Evolutionary conservation across 2,797 vertebrate genomes (phyloP).

Genomic region (Cygnus olor): DNA sequence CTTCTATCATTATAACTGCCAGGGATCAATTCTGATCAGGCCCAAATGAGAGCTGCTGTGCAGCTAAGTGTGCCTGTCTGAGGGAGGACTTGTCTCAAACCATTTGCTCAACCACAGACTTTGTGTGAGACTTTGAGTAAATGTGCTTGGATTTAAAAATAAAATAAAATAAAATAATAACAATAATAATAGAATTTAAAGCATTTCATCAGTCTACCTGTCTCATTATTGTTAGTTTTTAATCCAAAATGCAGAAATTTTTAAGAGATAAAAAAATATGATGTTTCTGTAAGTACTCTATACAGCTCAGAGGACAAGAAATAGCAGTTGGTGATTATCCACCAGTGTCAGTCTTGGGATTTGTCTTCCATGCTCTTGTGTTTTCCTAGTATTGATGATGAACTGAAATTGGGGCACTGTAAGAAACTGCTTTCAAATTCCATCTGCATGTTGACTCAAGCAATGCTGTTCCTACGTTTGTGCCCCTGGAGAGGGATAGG

Average conservation of each 20-base stretch:
- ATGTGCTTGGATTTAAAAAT: not conserved
- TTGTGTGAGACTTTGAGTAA: not conserved
- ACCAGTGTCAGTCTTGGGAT: not conserved
- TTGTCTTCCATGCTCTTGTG: not conserved
- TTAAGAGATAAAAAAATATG: not conserved
- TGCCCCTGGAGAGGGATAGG: not conserved
- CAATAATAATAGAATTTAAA: not conserved
- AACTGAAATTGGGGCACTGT: not conserved
- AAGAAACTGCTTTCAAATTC: not conserved
- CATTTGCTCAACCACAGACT: not conserved
- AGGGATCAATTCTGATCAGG: not conserved
- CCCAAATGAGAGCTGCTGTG: not conserved
- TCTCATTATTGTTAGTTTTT: not conserved
- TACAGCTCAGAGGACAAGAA: not conserved
- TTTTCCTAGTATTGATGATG: not conserved
- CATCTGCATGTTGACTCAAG: not conserved
- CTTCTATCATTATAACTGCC: not conserved
- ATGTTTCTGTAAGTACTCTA: not conserved
- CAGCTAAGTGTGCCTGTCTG: not conserved
- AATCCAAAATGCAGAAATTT: not conserved
- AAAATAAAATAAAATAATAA: not conserved
- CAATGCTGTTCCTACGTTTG: not conserved
- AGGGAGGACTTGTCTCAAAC: not conserved
- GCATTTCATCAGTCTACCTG: not conserved
- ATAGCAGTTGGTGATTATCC: rapidly evolving